Evolutionary conservation across 2,113 vertebrate species (phyloP).

Genomic region (Haliaeetus leucogaster): DNA sequence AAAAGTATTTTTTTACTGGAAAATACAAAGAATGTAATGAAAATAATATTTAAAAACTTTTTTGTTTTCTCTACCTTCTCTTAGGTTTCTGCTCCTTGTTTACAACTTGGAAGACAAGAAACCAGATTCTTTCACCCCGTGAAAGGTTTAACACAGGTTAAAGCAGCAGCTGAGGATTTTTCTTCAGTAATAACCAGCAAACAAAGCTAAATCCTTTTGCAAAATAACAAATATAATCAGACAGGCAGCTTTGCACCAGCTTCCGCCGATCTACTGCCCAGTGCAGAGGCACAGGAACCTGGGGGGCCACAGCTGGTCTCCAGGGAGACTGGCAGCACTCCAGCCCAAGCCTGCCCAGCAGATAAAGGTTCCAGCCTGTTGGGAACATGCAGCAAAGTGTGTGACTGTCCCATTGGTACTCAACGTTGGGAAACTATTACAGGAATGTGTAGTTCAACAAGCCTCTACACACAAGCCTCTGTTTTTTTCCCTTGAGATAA

Average conservation of each 20-base stretch:
- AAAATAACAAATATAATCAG: conserved; percentile 50
- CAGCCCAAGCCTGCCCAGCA: conserved; percentile 17
- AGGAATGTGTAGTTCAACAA: conserved; percentile 15
- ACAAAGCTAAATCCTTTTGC: conserved; percentile 48
- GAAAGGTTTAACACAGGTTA: conserved; percentile 38
- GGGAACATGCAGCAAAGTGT: conserved; percentile 8
- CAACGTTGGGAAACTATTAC: conserved; percentile 35
- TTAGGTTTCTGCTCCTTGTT: not conserved
- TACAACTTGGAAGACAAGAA: conserved; percentile 1
- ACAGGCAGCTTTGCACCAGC: conserved; percentile 34
- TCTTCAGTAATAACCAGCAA: conserved; percentile 16
- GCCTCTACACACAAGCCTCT: conserved; percentile 29
- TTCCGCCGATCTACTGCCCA: not conserved
- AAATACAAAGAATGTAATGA: not conserved
- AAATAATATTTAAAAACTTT: not conserved
- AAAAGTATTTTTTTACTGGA: not conserved
- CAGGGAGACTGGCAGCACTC: not conserved
- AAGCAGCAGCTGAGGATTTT: conserved; percentile 43
- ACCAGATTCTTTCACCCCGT: not conserved
- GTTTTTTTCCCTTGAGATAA: conserved; percentile 32
- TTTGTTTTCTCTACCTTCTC: not conserved
- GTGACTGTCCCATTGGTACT: not conserved
- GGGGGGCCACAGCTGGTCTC: not conserved
- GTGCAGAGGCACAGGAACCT: not conserved
- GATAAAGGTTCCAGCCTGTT: conserved; percentile 33